Evolutionary conservation across 2,888 invertebrate genomes (phyloP), one percentile per base, ranked within the genome.

Genomic region (Matsumyia berberina): DNA sequence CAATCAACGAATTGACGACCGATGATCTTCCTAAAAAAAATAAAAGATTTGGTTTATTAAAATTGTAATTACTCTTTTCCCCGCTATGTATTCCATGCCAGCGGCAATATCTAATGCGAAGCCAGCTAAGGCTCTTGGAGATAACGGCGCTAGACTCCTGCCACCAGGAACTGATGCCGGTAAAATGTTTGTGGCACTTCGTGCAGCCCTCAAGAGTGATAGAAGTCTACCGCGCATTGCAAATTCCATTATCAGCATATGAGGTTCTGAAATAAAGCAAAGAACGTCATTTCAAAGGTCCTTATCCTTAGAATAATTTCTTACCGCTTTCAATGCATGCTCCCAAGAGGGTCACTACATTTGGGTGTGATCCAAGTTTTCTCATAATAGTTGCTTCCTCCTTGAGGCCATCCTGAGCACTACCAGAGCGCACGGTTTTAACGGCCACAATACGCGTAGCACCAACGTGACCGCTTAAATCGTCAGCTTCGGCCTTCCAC

Each of bases 311-410:
- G n/a, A n/a, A n/a, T n/a, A 0, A 12, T 3, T 19, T 78, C 89
- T 89, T 89, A 96, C 96, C 96, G 93, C 94, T 95, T 90, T 96
- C 96, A 46, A 96, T 95, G 89, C 97, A 97, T 90, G 96, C 96
- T 60, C 96, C 97, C 2, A 96, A 92, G 31, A 97, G 92, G 0
- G 95, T 95, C 35, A 97, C 96, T 73, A 97, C 96, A 90, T 97
- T 97, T 0, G 95, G 95, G 92, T 97, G 97, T 1, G 95, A 95
- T 24, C 96, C 96, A 73, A 97, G 93, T 89, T 95, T 95, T 90
- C 96, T 95, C 96, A 97, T 96, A 74, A 97, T 96, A 89, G 96
- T 96, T 86, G 95, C 95, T 88, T 96, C 95, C 88, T 96, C 96
- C 83, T 95, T 94, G 67, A 95, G 94, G 46, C 95, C 94, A 0